Base-by-base conservation (phyloP, 2,888 invertebrate species). In the Aproaerema taeniolella region DNA sequence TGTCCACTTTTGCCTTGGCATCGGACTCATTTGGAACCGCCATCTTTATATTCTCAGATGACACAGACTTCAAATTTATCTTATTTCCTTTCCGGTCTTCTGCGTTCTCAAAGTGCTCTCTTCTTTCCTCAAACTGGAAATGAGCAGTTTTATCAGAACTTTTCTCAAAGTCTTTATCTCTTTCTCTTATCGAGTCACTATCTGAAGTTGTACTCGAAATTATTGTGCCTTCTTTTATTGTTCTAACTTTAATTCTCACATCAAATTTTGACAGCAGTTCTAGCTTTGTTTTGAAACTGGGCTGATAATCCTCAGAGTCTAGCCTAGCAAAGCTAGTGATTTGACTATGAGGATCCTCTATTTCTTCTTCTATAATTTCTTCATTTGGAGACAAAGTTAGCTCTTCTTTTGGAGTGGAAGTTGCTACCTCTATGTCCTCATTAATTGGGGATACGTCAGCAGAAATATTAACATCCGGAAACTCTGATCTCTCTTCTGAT, bases 201-300 rank as follows among this genome's bases (percentile, higher is more conserved):
- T 85, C 83, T 0, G 85, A 80, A 13, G 81, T 79, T 8, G 74
- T 71, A 38, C 71, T 80, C 4, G 82, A 78, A 24, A 67, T 34
- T 25, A 68, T 42, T 20, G 61, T 63, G n/a, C 80, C 80, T 43
- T 83, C 81, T 54, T 82, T 83, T 2, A 81, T 52, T 34, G 87
- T 86, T 14, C 77, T 61, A 0, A 88, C 86, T 72, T 87, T 88
- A 20, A 88, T 88, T 55, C 78, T 77, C 0, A 88, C 87, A 61
- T 88, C 88, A 62, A 88, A 88, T 50, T 88, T 88, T 1, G 88
- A 88, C 24, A 87, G 53, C 13, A 88, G 58, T 55, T 87, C 87
- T 37, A 87, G 55, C 58, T 80, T 86, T 1, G 86, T 86, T 63
- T 80, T 80, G 43, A 71, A 87, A 54, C 67, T 74, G 24, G 61